Evolutionary conservation across 2,797 vertebrate genomes (phyloP).

Genomic region (Geotrypetes seraphini): DNA sequence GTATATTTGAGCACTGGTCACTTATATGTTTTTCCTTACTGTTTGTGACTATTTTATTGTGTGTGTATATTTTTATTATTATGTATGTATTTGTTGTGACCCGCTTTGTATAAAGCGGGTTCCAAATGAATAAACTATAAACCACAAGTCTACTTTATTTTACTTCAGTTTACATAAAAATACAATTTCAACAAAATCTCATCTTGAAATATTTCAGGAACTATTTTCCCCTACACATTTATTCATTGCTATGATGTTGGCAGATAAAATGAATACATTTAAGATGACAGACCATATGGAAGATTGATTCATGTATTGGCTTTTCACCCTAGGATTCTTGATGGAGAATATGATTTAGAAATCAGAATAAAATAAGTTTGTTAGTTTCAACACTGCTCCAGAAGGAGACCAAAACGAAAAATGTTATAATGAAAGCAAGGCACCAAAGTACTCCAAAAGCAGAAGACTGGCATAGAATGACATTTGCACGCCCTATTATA

Average conservation of each 20-base stretch:
- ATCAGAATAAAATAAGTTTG: neutral
- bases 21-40: no score
- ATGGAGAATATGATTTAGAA: constrained; percentile 12
- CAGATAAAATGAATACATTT: constrained; percentile 40
- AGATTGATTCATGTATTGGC: constrained; percentile 37
- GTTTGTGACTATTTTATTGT: no score
- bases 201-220: constrained; percentile 30
- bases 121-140: no score
- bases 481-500: no score
- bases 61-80: no score
- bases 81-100: no score
- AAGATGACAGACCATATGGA: constrained; percentile 25
- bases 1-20: no score
- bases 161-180: constrained; percentile 40
- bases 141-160: constrained; percentile 26
- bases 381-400: constrained; percentile 9
- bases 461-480: no score
- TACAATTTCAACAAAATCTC: constrained; percentile 35
- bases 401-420: constrained; percentile 18
- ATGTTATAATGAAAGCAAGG: no score
- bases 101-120: no score
- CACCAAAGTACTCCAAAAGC: no score
- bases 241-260: constrained; percentile 32
- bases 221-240: constrained; percentile 23
- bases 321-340: constrained; percentile 19